phyloP scores from a whole-genome alignment of 2,113 vertebrate genomes.

The Gadus macrocephalus region DNA sequence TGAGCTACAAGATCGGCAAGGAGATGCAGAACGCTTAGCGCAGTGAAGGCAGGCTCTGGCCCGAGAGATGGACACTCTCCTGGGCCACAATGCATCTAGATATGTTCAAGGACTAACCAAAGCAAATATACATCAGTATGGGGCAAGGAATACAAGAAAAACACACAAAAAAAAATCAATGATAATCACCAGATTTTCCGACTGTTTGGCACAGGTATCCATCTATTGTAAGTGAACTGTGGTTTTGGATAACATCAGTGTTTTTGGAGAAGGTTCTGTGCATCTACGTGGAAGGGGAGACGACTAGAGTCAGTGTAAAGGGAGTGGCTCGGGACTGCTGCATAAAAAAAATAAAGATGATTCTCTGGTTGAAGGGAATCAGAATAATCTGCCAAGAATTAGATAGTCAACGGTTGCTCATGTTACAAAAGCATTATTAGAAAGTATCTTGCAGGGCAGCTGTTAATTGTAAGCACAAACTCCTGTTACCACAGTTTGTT shows the following conservation, averaged over 20 bases:
- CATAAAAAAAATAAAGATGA: constrained; percentile 1
- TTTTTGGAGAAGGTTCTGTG: constrained; percentile 33
- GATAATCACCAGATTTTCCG: constrained; percentile 40
- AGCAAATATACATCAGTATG: constrained; percentile 59
- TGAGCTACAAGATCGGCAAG: constrained; percentile 99
- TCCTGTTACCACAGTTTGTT: constrained; percentile 26
- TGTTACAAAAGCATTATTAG: constrained; percentile 12
- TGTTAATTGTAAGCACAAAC: constrained; percentile 52
- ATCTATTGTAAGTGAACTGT: constrained; percentile 37
- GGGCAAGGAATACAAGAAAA: constrained; percentile 43
- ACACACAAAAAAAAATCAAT: constrained; percentile 7
- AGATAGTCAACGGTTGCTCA: constrained; percentile 12
- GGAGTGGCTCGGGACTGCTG: constrained; percentile 45
- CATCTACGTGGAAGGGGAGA: constrained; percentile 30
- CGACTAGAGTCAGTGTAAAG: constrained; percentile 35
- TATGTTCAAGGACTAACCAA: constrained; percentile 63
- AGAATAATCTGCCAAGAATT: constrained; percentile 14
- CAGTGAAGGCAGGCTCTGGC: constrained; percentile 53
- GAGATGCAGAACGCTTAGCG: constrained; percentile 96
- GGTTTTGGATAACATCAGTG: constrained; percentile 25
- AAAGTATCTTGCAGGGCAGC: constrained; percentile 28
- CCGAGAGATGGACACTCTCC: constrained; percentile 33
- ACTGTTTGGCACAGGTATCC: constrained; percentile 39
- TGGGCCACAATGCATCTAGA: constrained; percentile 41
- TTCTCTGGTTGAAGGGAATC: constrained; percentile 4